Conservation (phyloP, 1,140 invertebrate genomes). For the Dreissena rostriformis region DNA sequence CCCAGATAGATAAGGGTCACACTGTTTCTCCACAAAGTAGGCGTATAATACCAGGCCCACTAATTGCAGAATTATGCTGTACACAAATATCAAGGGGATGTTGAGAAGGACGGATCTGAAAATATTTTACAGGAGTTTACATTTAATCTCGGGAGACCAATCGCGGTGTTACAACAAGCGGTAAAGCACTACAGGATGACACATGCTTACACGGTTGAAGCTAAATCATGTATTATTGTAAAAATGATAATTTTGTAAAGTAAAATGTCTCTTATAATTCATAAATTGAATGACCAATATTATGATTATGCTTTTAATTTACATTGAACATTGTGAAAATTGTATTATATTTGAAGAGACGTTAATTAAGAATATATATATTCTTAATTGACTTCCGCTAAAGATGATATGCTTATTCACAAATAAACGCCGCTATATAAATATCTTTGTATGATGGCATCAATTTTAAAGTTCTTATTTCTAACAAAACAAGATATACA, state of each 20-base stretch:
- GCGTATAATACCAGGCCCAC: conserved; percentile 88
- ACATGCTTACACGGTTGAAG: background rate
- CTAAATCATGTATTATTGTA: background rate
- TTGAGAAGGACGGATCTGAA: conserved; percentile 87
- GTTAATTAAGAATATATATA: too few species aligned
- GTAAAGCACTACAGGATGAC: too few species aligned
- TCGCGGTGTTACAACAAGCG: background rate
- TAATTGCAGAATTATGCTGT: conserved; percentile 77
- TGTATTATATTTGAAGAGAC: too few species aligned
- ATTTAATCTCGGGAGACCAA: background rate
- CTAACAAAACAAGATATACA: background rate
- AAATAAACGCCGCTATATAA: too few species aligned
- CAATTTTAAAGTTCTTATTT: background rate
- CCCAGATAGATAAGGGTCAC: conserved; percentile 72
- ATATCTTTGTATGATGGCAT: background rate
- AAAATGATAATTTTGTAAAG: background rate
- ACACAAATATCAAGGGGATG: conserved; percentile 84
- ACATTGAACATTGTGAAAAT: too few species aligned
- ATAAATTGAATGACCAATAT: too few species aligned
- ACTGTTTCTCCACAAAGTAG: conserved; percentile 71
- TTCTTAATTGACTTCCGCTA: too few species aligned
- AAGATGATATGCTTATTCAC: too few species aligned
- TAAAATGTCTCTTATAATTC: too few species aligned
- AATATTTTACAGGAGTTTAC: conserved; percentile 65
- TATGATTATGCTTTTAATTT: too few species aligned